Evolutionary conservation across 2,113 vertebrate species (phyloP).

Genomic region (Erythrocercus mccallii): DNA sequence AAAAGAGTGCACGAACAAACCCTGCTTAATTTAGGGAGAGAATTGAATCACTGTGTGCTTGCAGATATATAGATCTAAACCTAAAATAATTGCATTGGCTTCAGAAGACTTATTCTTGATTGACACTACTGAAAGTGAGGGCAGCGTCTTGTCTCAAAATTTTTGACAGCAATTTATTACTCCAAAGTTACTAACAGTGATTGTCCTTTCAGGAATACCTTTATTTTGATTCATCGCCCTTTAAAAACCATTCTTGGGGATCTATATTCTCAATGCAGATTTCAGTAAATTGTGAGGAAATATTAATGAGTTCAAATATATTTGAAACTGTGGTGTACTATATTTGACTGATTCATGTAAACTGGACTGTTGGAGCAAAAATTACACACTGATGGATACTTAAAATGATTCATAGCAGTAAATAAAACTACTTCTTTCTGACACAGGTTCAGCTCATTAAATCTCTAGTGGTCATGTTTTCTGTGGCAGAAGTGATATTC

Average conservation of each 20-base stretch:
- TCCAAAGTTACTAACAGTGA: not conserved
- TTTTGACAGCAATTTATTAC: not conserved
- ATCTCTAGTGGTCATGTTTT: constrained; percentile 12
- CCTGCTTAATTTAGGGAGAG: not conserved
- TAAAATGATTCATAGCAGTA: not conserved
- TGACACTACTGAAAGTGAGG: not conserved
- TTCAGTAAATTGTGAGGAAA: not conserved
- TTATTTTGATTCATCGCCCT: not conserved
- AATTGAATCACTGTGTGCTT: not conserved
- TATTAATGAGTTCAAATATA: not conserved
- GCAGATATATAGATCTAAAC: not conserved
- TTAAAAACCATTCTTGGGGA: not conserved
- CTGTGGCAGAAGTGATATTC: not conserved
- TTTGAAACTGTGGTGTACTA: not conserved
- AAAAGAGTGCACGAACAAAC: not conserved
- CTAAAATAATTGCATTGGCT: not conserved
- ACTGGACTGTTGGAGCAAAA: not conserved
- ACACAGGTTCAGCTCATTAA: constrained; percentile 42
- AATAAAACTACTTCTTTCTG: constrained; percentile 21
- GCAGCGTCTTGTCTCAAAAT: not conserved
- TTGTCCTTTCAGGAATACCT: not conserved
- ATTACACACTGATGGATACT: not conserved
- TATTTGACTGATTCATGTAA: not conserved
- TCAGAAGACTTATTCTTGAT: not conserved
- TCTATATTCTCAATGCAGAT: not conserved